phyloP scores from a whole-genome alignment of 1,140 invertebrate species.

The Ephestia elutella region DNA sequence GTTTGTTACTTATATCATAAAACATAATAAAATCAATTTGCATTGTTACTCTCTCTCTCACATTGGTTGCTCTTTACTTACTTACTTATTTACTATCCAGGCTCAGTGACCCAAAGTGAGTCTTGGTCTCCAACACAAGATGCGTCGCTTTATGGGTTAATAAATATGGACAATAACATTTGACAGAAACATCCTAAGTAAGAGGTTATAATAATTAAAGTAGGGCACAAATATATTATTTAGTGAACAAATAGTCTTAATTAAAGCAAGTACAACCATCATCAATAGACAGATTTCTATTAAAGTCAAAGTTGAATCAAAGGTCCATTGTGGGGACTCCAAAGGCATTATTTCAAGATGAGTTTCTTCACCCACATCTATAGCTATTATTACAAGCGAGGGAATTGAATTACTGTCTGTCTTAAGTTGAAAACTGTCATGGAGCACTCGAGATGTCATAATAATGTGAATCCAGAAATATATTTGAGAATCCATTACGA shows the following conservation, averaged over 20 bases:
- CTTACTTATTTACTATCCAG: no score
- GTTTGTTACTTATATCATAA: no score
- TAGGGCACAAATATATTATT: not conserved
- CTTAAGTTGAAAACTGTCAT: constrained; percentile 19
- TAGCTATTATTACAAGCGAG: constrained; percentile 16
- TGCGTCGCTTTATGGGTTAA: no score
- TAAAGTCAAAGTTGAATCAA: not conserved
- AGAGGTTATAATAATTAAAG: no score
- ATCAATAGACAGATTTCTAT: not conserved
- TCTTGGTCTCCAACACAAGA: no score
- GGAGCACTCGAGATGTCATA: constrained; percentile 37
- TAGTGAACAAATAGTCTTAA: not conserved
- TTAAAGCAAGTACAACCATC: not conserved
- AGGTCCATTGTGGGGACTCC: constrained; percentile 4
- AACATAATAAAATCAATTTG: no score
- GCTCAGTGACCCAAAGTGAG: no score
- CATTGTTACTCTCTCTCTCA: no score
- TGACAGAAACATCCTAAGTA: no score
- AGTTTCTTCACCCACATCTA: constrained; percentile 9
- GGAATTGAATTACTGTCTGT: constrained; percentile 15
- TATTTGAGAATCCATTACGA: constrained; percentile 51
- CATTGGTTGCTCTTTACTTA: no score
- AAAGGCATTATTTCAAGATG: constrained; percentile 8
- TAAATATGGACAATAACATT: no score
- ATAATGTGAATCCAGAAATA: constrained; percentile 41